These are phyloP conservation scores for Folsomia manolachei DNA, from an alignment of 2,888 invertebrate genomes.

Conservation along the genomic window DNA sequence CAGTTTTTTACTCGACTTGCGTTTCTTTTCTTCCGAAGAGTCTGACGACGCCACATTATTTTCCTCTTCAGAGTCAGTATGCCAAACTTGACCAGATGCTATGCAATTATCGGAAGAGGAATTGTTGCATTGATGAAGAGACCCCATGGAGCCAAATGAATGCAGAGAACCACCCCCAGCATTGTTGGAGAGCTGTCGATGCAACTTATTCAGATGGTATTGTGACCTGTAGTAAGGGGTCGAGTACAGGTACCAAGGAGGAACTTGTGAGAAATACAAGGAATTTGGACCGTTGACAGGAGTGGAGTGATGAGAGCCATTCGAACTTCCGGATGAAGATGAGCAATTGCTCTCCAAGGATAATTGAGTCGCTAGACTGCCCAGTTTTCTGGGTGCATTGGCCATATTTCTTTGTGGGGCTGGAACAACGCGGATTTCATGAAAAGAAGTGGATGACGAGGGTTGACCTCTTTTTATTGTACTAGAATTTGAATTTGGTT, in stretches of 20 bases:
- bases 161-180: conserved; percentile 18
- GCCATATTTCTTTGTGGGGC: not conserved
- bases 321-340: not conserved
- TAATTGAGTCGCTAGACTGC: not conserved
- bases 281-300: not conserved
- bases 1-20: conserved; percentile 30
- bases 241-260: conserved; percentile 32
- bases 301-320: not conserved
- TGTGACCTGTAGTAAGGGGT: conserved; percentile 31
- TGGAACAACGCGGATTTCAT: conserved; percentile 6
- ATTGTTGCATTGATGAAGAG: conserved; percentile 12
- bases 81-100: conserved; percentile 1
- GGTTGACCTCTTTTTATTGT: no score
- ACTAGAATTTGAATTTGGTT: not conserved
- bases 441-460: not conserved
- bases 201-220: conserved; percentile 35
- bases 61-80: conserved; percentile 23
- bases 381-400: no score
- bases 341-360: not conserved
- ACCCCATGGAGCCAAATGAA: conserved; percentile 22
- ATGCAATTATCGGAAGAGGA: not conserved
- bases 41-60: conserved; percentile 3
- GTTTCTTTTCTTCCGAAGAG: conserved; percentile 2
- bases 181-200: conserved; percentile 29
- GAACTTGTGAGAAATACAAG: conserved; percentile 13